phyloP scores from a whole-genome alignment of 2,797 vertebrate genomes.

The Denticeps clupeoides region DNA sequence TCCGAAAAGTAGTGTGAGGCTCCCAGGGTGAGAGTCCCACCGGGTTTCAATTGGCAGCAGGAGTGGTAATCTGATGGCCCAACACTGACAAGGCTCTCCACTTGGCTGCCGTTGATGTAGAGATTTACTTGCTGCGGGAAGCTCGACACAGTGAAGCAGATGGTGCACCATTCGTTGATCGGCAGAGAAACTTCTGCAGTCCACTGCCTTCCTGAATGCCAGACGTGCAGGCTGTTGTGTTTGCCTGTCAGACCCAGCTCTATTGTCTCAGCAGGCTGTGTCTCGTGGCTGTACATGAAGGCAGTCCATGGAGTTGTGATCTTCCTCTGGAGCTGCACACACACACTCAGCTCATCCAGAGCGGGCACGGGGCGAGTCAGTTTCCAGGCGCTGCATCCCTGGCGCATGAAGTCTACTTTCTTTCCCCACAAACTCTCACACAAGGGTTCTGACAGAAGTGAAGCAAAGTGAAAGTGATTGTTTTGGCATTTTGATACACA shows the following conservation, averaged over 20 bases:
- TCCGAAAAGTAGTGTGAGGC: slow-evolving; percentile 22
- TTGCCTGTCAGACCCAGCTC: slow-evolving; percentile 49
- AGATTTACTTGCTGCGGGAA: slow-evolving; percentile 23
- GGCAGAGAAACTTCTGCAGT: fast-evolving
- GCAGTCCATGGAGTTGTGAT: slow-evolving; percentile 40
- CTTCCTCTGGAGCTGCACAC: slow-evolving; percentile 43
- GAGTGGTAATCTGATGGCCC: fast-evolving
- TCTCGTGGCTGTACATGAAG: slow-evolving; percentile 56
- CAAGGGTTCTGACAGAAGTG: slow-evolving; percentile 17
- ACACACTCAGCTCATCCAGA: slow-evolving; percentile 50
- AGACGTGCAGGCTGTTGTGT: slow-evolving; percentile 25
- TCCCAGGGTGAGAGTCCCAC: slow-evolving; percentile 55
- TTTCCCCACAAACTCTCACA: slow-evolving; percentile 49
- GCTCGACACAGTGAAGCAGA: slow-evolving; percentile 57
- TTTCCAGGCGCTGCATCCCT: slow-evolving; percentile 36
- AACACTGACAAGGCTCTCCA: slow-evolving; percentile 10
- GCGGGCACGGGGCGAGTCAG: slow-evolving; percentile 39
- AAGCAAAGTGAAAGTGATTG: neutral
- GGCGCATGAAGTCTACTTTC: slow-evolving; percentile 33
- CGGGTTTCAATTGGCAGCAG: slow-evolving; percentile 22
- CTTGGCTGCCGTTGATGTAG: slow-evolving; percentile 36
- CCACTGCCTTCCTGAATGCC: slow-evolving; percentile 49
- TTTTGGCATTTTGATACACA: no score
- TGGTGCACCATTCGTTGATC: slow-evolving; percentile 44
- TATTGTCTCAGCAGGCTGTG: no score